These are phyloP conservation scores for Abscondita cerata DNA, from an alignment of 2,888 invertebrate genomes.

Conservation along the genomic window DNA sequence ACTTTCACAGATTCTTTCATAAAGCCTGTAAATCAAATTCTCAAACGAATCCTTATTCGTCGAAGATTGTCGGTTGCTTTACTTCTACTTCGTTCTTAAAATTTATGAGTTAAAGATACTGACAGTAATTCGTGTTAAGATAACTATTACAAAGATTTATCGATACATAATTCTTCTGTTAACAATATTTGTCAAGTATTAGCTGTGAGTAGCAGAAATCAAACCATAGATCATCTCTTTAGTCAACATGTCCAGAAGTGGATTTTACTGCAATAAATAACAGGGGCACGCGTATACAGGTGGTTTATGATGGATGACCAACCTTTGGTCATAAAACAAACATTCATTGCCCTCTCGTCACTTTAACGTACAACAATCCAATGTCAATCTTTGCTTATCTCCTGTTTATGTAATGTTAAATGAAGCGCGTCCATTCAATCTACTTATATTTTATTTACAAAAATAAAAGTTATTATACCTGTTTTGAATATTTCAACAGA, in stretches of 20 bases:
- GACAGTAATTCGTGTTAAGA: slow-evolving; percentile 57
- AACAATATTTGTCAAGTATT: slow-evolving; percentile 57
- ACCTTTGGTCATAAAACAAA: slow-evolving; percentile 51
- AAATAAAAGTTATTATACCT: slow-evolving; percentile 8
- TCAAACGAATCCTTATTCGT: slow-evolving; percentile 19
- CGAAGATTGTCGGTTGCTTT: slow-evolving; percentile 28
- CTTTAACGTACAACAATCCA: slow-evolving; percentile 38
- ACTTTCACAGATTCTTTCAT: slow-evolving; percentile 20
- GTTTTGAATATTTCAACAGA: slow-evolving; percentile 4
- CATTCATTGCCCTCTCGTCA: slow-evolving; percentile 53
- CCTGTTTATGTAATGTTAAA: neutral
- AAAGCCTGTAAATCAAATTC: slow-evolving; percentile 27
- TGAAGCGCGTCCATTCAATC: neutral
- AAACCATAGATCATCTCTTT: slow-evolving; percentile 56
- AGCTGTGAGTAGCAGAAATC: slow-evolving; percentile 55
- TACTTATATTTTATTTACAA: neutral
- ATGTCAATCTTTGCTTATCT: slow-evolving; percentile 9
- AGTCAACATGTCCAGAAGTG: slow-evolving; percentile 56
- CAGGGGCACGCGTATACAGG: slow-evolving; percentile 49
- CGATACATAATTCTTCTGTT: slow-evolving; percentile 57
- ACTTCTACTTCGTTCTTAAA: slow-evolving; percentile 37
- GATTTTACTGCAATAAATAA: slow-evolving; percentile 54
- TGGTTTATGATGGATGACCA: slow-evolving; percentile 57
- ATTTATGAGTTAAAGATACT: slow-evolving; percentile 55
- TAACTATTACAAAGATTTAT: slow-evolving; percentile 57